Percentiles rank a stretch among this genome's conserved stretches.
Conservation (phyloP, 2,888 invertebrate genomes). For the Rambutsinella grinnellia region DNA sequence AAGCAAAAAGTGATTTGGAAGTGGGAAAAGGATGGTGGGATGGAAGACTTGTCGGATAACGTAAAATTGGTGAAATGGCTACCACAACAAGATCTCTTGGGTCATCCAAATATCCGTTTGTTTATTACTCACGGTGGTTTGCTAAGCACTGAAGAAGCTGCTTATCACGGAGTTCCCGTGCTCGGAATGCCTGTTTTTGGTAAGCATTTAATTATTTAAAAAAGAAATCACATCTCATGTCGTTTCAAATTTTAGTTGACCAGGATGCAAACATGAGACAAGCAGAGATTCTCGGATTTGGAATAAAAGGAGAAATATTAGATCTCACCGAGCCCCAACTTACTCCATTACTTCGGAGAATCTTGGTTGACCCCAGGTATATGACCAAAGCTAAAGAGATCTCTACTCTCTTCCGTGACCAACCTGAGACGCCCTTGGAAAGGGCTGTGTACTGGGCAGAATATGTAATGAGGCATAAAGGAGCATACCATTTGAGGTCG, state of each 20-base stretch:
- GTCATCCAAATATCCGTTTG: slow-evolving; percentile 67
- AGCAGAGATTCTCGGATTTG: slow-evolving; percentile 72
- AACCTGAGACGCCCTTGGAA: slow-evolving; percentile 23
- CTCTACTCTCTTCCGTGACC: slow-evolving; percentile 13
- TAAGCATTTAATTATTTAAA: background rate
- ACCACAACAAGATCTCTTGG: slow-evolving; percentile 78
- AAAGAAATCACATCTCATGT: too few species aligned
- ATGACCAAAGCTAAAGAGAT: background rate
- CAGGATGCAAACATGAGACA: slow-evolving; percentile 67
- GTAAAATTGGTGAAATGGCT: slow-evolving; percentile 76
- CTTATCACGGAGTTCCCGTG: slow-evolving; percentile 75
- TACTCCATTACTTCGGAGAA: background rate
- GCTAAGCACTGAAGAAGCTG: slow-evolving; percentile 76
- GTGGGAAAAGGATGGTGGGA: slow-evolving; percentile 74
- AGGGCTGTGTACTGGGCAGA: slow-evolving; percentile 40
- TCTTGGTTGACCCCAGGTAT: slow-evolving; percentile 19
- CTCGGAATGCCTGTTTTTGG: slow-evolving; percentile 69
- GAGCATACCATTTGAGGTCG: slow-evolving; percentile 65
- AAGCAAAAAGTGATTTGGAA: slow-evolving; percentile 89
- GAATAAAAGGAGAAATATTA: slow-evolving; percentile 70
- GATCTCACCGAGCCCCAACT: slow-evolving; percentile 71
- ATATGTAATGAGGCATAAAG: slow-evolving; percentile 46
- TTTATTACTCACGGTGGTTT: slow-evolving; percentile 80
- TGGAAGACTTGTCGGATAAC: slow-evolving; percentile 76
- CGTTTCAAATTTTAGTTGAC: slow-evolving; percentile 26